phyloP scores from a whole-genome alignment of 2,113 vertebrate species.

The Saguinus midas region DNA sequence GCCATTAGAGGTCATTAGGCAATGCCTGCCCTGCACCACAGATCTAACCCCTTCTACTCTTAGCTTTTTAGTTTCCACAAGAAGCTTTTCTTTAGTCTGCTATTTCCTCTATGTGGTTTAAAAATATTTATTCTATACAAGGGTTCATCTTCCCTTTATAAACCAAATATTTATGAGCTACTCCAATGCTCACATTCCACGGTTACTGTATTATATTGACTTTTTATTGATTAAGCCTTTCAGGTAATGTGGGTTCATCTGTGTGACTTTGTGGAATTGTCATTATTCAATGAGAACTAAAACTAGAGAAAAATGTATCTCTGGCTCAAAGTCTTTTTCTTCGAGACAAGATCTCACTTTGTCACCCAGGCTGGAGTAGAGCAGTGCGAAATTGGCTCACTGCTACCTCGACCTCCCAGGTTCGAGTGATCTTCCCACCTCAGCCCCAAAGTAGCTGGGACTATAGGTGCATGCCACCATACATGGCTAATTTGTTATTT shows the following conservation, averaged over 20 bases:
- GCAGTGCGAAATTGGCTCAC: no score
- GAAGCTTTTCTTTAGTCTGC: slow-evolving; percentile 16
- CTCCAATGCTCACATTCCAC: neutral
- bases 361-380: no score
- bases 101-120: slow-evolving; percentile 18
- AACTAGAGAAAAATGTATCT: neutral
- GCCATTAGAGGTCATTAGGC: neutral
- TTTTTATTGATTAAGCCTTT: neutral
- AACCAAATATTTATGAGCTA: neutral
- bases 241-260: neutral
- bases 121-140: slow-evolving; percentile 1
- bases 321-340: neutral
- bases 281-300: slow-evolving; percentile 18
- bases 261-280: slow-evolving; percentile 13
- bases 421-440: no score
- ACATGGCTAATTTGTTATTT: no score
- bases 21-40: neutral
- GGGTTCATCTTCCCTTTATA: neutral
- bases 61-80: neutral
- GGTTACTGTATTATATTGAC: neutral
- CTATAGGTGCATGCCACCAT: no score
- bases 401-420: no score
- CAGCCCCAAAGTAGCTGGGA: no score
- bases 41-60: neutral
- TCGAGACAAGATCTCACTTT: no score